Evolutionary conservation across 2,113 vertebrate species (phyloP), one percentile per base, ranked within the genome.

Genomic region (Chionodraco myersi): DNA sequence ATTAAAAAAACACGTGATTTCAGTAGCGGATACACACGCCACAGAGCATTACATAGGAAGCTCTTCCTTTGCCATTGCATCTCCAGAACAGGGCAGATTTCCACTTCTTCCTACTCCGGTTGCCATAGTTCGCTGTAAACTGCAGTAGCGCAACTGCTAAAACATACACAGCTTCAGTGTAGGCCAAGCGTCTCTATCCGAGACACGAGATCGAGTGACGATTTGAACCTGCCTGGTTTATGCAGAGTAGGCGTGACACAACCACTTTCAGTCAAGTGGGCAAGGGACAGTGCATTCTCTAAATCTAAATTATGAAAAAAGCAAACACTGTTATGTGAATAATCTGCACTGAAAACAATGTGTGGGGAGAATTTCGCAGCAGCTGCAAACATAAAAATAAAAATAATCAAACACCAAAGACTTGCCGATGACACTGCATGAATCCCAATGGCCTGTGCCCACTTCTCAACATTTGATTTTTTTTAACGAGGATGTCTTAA

Each of bases 171-270:
- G 51, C 66, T 56, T 12, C 30, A 13, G 16, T 64, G 65, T 48
- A 36, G 80, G 80, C 60, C 79, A 60, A 72, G 79, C 84, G 89
- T 80, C 71, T 67, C 54, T 61, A 78, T 80, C 80, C 54, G 51
- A 82, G 69, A 34, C 66, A 85, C 48, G 70, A 67, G 83, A 81
- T 62, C 59, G 44, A 60, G 65, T 78, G 86, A 62, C 66, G 41
- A 54, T 1, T 47, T 79, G 61, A 80, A 85, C 75, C 82, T 89
- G 79, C 88, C 82, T 81, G 2, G 36, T 41, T 41, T 36, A 3
- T 47, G 36, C 41, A 58, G 10, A 77, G 80, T 70, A 84, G 91
- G 91, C 89, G 91, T 86, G 89, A 81, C 91, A 81, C 91, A 74
- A 14, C 3, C 58, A 52, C 41, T 72, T 7, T 1, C 26, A 30